Evolutionary conservation across 2,113 vertebrate genomes (phyloP), one percentile per base, ranked within the genome.

Genomic region (Propithecus coquereli): DNA sequence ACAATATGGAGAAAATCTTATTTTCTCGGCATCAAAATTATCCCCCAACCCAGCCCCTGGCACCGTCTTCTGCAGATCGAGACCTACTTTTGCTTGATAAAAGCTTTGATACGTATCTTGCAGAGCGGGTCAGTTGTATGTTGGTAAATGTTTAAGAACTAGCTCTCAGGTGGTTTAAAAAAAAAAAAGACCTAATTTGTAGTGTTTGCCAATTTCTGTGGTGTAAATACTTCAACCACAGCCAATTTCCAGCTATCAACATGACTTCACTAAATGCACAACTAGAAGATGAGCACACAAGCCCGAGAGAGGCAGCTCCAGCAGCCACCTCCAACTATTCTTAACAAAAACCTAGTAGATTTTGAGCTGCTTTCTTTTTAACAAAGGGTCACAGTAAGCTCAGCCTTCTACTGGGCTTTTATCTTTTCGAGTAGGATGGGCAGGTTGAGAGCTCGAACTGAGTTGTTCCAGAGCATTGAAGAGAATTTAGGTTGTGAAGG

Each of bases 1-100:
- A 77, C 47, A n/a, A 30, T 93, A 57, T 68, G 37, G 71, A 85
- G 70, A 90, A 90, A 82, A 82, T 82, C 79, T 90, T 80, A 80
- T 65, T 90, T 90, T 77, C 47, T 74, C 74, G n/a, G 71, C n/a
- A 6, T 77, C 45, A 65, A 86, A 92, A 25, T 77, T 54, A 54
- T 66, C 59, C 30, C 63, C 59, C n/a, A 92, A 20, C 37, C 20
- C 81, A 85, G n/a, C 3, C 47, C n/a, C 34, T 50, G 66, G 11
- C 52, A 73, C 32, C 22, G 40, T 22, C 45, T 85, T 77, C 80
- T 54, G 37, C n/a, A 92, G n/a, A 54, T 65, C 25, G 43, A 61
- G 30, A 34, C 59, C 27, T 66, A 54, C 12, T 79, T 86, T 63
- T 57, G 45, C 45, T 89, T 45, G 37, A 11, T 83, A 37, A 89